Percentiles rank a stretch among this genome's conserved stretches.
Evolutionary conservation across 1,140 invertebrate genomes (phyloP).

Genomic region (Laupala kohalensis): DNA sequence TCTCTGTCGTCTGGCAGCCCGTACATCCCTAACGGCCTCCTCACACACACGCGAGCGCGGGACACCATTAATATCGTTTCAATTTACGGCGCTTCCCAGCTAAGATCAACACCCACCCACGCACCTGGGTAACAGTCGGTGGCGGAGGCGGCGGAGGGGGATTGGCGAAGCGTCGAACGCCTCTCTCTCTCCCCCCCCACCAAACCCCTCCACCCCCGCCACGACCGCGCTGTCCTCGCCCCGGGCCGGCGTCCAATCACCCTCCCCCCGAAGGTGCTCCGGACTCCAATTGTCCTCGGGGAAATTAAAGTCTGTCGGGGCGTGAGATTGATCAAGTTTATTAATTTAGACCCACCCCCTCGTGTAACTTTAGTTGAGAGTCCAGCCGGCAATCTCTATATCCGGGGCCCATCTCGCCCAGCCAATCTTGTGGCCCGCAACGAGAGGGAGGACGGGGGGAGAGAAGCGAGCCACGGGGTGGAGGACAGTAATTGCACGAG

Average conservation of each 20-base stretch:
- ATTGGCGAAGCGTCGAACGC: too few species aligned
- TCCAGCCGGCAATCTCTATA: background rate
- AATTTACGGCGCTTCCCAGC: background rate
- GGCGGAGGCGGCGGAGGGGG: too few species aligned
- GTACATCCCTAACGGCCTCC: too few species aligned
- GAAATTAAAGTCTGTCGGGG: background rate
- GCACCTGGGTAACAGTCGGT: too few species aligned
- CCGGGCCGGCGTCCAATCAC: background rate
- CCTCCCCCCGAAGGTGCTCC: background rate
- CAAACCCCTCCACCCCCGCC: background rate
- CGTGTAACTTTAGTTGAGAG: background rate
- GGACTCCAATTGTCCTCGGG: background rate
- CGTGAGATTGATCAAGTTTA: background rate
- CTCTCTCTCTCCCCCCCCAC: background rate
- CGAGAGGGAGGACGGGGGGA: background rate
- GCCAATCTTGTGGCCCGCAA: background rate
- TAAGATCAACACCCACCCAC: background rate
- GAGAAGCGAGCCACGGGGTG: too few species aligned
- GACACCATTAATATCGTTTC: background rate
- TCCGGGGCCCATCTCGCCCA: background rate
- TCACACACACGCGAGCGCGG: background rate
- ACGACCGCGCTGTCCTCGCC: background rate
- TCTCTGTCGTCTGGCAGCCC: too few species aligned
- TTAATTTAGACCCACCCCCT: background rate
- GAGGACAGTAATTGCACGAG: background rate